phyloP scores from a whole-genome alignment of 2,888 invertebrate genomes.

The Lacanobia wlatinum region DNA sequence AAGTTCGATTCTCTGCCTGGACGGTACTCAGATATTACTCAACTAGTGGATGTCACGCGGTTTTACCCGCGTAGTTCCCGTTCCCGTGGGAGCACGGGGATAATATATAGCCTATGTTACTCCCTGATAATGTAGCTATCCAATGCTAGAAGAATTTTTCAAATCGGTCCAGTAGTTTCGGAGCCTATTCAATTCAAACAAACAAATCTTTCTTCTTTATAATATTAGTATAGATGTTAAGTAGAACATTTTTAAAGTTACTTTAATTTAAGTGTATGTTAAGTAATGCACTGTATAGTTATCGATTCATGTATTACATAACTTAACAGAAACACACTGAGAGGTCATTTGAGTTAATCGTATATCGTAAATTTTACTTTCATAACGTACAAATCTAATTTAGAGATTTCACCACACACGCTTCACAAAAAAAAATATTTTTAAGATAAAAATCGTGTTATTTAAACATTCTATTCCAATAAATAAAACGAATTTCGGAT shows the following conservation, averaged over 20 bases:
- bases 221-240: too few species aligned
- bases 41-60: too few species aligned
- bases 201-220: too few species aligned
- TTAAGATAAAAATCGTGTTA: neutral
- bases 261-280: constrained; percentile 9
- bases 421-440: neutral
- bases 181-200: too few species aligned
- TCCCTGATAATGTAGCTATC: too few species aligned
- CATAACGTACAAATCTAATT: neutral
- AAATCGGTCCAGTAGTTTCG: too few species aligned
- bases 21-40: constrained; percentile 19
- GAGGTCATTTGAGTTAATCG: neutral
- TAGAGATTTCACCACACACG: constrained; percentile 9
- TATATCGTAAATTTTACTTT: constrained; percentile 8
- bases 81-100: too few species aligned
- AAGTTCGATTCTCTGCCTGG: constrained; percentile 23
- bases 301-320: constrained; percentile 8
- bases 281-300: constrained; percentile 9
- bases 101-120: too few species aligned
- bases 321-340: neutral
- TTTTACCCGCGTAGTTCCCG: too few species aligned
- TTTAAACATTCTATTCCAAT: neutral
- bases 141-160: too few species aligned
- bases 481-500: constrained; percentile 16
- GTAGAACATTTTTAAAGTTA: constrained; percentile 6